phyloP scores from a whole-genome alignment of 2,888 invertebrate genomes.

The Gasteruption jaculator region DNA sequence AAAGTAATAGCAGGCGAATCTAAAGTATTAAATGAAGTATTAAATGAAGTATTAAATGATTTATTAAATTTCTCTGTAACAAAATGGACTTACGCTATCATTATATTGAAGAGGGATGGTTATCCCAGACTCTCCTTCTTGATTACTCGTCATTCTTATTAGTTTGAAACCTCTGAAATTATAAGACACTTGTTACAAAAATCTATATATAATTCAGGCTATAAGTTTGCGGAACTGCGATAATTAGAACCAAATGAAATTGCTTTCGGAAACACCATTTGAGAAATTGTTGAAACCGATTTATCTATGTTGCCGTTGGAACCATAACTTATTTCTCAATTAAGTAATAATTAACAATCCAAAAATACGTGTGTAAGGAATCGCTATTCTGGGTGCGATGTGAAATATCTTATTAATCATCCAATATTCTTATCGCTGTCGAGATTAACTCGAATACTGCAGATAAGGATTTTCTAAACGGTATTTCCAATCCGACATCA shows the following conservation, averaged over 20 bases:
- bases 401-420: too few species aligned
- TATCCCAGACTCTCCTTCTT: conserved; percentile 42
- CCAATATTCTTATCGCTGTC: too few species aligned
- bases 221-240: too few species aligned
- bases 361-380: too few species aligned
- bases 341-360: neutral
- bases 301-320: too few species aligned
- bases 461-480: too few species aligned
- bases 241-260: too few species aligned
- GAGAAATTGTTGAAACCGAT: too few species aligned
- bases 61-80: conserved; percentile 8
- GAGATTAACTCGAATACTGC: too few species aligned
- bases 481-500: neutral
- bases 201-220: neutral
- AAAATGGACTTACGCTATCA: conserved; percentile 39
- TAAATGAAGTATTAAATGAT: neutral
- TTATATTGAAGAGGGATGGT: conserved; percentile 47
- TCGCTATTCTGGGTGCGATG: too few species aligned
- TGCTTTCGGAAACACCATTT: too few species aligned
- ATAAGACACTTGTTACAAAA: neutral
- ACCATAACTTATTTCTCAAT: neutral
- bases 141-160: conserved; percentile 43
- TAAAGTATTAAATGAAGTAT: conserved; percentile 1
- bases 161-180: conserved; percentile 39
- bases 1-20: too few species aligned